Percentiles rank a stretch among this genome's conserved stretches.
Evolutionary conservation across 2,113 vertebrate genomes (phyloP).

Genomic region (Gymnobelideus leadbeateri): DNA sequence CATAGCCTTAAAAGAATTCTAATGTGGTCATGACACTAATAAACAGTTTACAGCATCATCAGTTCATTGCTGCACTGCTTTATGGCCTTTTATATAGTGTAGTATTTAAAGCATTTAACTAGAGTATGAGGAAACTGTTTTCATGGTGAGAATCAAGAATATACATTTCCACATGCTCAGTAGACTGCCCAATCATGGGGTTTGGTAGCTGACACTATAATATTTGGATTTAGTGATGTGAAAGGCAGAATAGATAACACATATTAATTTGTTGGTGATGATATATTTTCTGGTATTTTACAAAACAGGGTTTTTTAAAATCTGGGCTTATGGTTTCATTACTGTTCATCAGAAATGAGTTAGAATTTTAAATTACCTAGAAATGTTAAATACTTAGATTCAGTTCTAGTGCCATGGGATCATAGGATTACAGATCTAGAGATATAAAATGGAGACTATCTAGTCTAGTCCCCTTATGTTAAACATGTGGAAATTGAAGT

Average conservation of each 20-base stretch:
- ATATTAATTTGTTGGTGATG: constrained; percentile 10
- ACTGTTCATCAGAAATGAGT: not conserved
- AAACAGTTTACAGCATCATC: constrained; percentile 51
- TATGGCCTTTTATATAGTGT: constrained; percentile 53
- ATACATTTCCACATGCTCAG: not conserved
- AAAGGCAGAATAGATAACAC: constrained; percentile 11
- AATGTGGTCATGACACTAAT: constrained; percentile 66
- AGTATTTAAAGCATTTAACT: constrained; percentile 32
- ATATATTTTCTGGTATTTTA: not conserved
- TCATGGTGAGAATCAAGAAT: constrained; percentile 21
- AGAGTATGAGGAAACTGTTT: not conserved
- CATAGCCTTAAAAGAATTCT: constrained; percentile 68
- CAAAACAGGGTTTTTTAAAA: not conserved
- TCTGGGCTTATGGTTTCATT: not conserved
- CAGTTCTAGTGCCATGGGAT: not conserved
- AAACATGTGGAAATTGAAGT: not conserved
- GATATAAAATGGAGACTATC: not conserved
- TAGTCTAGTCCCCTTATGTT: not conserved
- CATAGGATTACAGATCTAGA: not conserved
- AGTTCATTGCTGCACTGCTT: constrained; percentile 15
- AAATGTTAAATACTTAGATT: not conserved
- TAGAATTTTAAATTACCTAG: not conserved
- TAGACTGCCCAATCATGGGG: not conserved
- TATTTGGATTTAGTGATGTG: constrained; percentile 28
- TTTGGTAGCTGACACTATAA: constrained; percentile 10